These are phyloP conservation scores for Acrossocheilus fasciatus DNA, from an alignment of 2,797 vertebrate genomes.

Conservation along the genomic window DNA sequence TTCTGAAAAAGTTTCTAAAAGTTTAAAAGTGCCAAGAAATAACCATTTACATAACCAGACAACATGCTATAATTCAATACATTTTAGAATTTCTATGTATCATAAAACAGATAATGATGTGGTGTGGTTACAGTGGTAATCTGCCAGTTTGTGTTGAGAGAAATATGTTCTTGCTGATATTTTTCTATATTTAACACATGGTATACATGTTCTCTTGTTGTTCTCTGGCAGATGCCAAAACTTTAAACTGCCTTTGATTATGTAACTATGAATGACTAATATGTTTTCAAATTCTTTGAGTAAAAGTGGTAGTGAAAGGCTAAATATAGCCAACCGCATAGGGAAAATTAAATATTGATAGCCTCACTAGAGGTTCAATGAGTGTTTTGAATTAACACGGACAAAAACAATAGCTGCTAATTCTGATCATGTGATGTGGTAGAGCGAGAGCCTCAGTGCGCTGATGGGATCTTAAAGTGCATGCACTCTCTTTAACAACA, in stretches of 20 bases:
- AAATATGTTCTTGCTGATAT: constrained; percentile 10
- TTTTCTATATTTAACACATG: constrained; percentile 34
- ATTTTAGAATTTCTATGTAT: background rate
- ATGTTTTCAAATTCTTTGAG: constrained; percentile 42
- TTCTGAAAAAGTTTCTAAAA: background rate
- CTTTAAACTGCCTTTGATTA: constrained; percentile 12
- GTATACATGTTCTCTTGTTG: constrained; percentile 23
- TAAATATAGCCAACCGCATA: constrained; percentile 46
- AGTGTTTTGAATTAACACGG: constrained; percentile 50
- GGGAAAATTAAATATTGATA: constrained; percentile 6
- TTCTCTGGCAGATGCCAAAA: background rate
- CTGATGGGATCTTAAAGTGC: constrained; percentile 3
- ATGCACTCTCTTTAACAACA: constrained; percentile 43
- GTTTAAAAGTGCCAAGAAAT: background rate
- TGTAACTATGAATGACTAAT: constrained; percentile 40
- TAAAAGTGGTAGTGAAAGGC: constrained; percentile 22
- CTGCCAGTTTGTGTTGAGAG: background rate
- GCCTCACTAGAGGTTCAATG: constrained; percentile 19
- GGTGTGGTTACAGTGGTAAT: background rate
- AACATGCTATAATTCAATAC: background rate
- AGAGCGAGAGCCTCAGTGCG: constrained; percentile 10
- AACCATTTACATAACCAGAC: background rate
- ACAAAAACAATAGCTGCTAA: constrained; percentile 36
- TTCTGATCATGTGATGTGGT: constrained; percentile 31
- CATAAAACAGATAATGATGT: background rate